Base-by-base conservation (phyloP, 1,140 invertebrate species). In the silkworm (Bombyx mori) region DNA sequence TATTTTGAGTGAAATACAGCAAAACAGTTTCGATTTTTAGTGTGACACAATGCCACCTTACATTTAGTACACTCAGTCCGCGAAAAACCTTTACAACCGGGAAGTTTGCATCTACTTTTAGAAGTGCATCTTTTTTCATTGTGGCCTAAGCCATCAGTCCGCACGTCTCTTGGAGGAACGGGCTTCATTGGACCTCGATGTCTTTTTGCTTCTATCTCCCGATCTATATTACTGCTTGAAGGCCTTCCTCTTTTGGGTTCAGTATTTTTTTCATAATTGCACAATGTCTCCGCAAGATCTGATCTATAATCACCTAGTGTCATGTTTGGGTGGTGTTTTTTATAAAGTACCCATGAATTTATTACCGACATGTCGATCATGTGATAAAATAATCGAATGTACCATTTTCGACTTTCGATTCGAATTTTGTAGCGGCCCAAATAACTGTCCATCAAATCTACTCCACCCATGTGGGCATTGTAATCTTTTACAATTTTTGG, bases 331-430 rank as follows among this genome's bases (percentile, higher is more conserved):
- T 51, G 12, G 49, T 51, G 49, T 53, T 62, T 62, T 53, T 58
- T 62, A 52, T 58, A 62, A 35, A 58, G 50, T 54, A 58, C 56
- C 56, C 60, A 58, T 45, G 56, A 53, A 58, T 62, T 62, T 56
- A 62, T 62, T 42, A 62, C 18, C 18, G 65, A 61, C 53, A 83
- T 54, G 57, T 87, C 77, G 10, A 88, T 51, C 7, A 86, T 57
- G 57, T 54, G 53, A 54, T 54, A 44, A 45, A 54, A 54, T 18
- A 46, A 46, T 46, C 43, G 53, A 43, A 54, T 46, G 43, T 54
- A 45, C 53, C 53, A 54, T 44, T 54, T 54, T 54, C 53, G 42
- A 45, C 43, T 54, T 53, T 54, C 45, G 10, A 54, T 45, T 43
- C 10, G 12, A 18, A 54, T 54, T 8, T 46, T 43, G 35, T 88